Conservation (phyloP, 2,888 invertebrate species). For the Heteromurus nitidus region DNA sequence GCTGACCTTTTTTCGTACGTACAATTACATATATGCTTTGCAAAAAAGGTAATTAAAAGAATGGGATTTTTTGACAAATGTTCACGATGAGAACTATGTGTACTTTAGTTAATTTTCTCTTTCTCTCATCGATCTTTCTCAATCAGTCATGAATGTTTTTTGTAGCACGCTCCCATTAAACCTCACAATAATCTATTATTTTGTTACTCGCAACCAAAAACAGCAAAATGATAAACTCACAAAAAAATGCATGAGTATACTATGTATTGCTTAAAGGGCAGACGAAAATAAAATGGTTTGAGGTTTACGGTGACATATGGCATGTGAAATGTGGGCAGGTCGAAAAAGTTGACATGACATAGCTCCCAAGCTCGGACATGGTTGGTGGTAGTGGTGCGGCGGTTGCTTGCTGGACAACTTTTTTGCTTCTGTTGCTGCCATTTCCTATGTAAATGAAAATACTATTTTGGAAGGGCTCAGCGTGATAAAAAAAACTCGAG, state of each 20-base stretch:
- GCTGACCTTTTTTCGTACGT: not conserved
- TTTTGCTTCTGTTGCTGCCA: not conserved
- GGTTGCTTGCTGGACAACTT: constrained; percentile 13
- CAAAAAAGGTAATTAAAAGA: no score
- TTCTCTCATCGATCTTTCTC: not conserved
- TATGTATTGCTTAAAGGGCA: constrained; percentile 3
- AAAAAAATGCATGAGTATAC: not conserved
- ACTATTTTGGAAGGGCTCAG: not conserved
- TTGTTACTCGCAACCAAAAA: not conserved
- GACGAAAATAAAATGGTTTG: no score
- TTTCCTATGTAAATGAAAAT: constrained; percentile 22
- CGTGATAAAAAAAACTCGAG: constrained; percentile 8
- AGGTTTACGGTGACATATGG: constrained; percentile 61
- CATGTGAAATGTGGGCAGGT: constrained; percentile 66
- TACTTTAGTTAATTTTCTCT: no score
- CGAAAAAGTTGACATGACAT: constrained; percentile 62
- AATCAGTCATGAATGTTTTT: not conserved
- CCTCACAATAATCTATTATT: constrained; percentile 4
- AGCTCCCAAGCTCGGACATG: constrained; percentile 36
- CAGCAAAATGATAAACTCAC: not conserved
- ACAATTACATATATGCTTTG: no score
- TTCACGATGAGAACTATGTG: no score
- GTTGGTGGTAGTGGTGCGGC: no score
- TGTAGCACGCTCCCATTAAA: constrained; percentile 22
- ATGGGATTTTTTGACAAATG: no score